Base-by-base conservation (phyloP, 2,888 invertebrate species). In the Lepas anatifera region DNA sequence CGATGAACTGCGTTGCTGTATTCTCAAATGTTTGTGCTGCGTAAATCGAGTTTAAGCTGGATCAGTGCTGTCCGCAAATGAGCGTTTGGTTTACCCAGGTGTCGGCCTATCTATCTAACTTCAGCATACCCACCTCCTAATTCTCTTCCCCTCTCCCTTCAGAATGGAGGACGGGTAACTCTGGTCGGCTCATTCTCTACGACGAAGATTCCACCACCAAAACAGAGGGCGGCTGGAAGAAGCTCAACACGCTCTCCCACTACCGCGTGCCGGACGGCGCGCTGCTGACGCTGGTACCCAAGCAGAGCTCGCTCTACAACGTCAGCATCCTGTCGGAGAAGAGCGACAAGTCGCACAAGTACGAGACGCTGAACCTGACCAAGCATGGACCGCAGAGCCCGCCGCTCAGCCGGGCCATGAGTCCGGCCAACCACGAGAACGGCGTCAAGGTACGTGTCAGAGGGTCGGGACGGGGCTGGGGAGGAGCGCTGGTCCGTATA, bases 201-300 rank as follows among this genome's bases (percentile, higher is more conserved):
- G 98, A 99, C 81, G 95, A 98, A 83, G 99, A 99, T 81, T 88
- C 89, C 73, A 96, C 97, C 67, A 95, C 95, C 68, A 95, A 95
- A 84, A 87, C 89, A 75, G 98, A 99, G 81, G 90, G 91, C 74
- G 96, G 97, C 81, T 98, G 95, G 95, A 95, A 95, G 79, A 90
- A 95, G 80, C 84, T 95, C 73, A 99, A 99, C 80, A 97, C 97
- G 70, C 85, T 99, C 73, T 92, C 93, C 79, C 98, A 99, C 82
- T 99, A 99, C 81, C 89, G 82, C 81, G 84, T 97, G 75, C 93
- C 92, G 75, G 97, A 98, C 81, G 90, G 93, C 74, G 96, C 95
- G 73, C 89, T 89, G 77, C 86, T 98, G 74, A 96, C 93, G 80
- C 85, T 98, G 79, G 93, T 97, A 75, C 93, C 95, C 69, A 95